Conservation (phyloP, 2,888 invertebrate species). For the Hypomecis atomaria region DNA sequence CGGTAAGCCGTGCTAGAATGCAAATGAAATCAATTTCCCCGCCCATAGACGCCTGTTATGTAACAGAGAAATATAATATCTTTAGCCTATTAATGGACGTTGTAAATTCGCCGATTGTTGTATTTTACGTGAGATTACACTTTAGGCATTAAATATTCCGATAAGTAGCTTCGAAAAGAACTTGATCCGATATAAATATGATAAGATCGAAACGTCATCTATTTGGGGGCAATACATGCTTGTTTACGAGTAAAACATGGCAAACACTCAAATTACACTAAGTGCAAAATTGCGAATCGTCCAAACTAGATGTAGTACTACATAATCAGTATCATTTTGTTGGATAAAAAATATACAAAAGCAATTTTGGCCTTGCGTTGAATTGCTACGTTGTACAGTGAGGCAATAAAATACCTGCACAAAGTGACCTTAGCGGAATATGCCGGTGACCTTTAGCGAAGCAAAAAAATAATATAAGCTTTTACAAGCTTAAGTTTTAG, state of each 20-base stretch:
- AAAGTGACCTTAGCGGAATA: slow-evolving; percentile 78
- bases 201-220: slow-evolving; percentile 6
- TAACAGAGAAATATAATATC: slow-evolving; percentile 17
- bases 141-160: slow-evolving; percentile 34
- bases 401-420: slow-evolving; percentile 76
- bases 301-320: slow-evolving; percentile 46
- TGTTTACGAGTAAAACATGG: slow-evolving; percentile 5
- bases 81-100: slow-evolving; percentile 2
- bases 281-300: slow-evolving; percentile 35
- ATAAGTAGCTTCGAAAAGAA: slow-evolving; percentile 3
- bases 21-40: slow-evolving; percentile 28
- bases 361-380: slow-evolving; percentile 76
- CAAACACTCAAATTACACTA: slow-evolving; percentile 29
- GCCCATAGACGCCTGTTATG: slow-evolving; percentile 19
- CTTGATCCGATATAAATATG: slow-evolving; percentile 16
- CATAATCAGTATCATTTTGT: slow-evolving; percentile 59
- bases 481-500: slow-evolving; percentile 63
- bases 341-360: slow-evolving; percentile 64
- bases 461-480: slow-evolving; percentile 59
- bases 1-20: slow-evolving; percentile 24
- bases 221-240: slow-evolving; percentile 15
- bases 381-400: slow-evolving; percentile 72
- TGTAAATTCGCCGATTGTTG: slow-evolving; percentile 19
- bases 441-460: slow-evolving; percentile 69
- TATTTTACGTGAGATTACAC: slow-evolving; percentile 38